A percentile compares a stretch with the other conserved stretches of the same genome.
Evolutionary conservation across 2,113 vertebrate species (phyloP).

Genomic region (Polyodon spathula): DNA sequence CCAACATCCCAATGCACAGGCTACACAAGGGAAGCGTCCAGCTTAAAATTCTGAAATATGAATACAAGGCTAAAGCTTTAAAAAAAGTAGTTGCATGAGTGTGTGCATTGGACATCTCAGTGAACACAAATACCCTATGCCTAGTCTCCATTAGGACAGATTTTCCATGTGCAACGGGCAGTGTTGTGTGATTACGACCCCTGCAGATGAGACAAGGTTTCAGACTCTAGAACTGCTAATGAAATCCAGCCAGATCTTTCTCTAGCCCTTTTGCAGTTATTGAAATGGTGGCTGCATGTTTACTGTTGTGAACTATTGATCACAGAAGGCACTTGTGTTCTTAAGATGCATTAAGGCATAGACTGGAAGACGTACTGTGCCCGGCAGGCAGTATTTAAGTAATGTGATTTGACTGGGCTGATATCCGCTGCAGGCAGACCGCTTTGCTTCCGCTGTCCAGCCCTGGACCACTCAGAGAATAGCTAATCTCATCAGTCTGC

Average conservation of each 20-base stretch:
- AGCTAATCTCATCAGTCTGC: not conserved
- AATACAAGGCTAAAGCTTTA: too few species aligned
- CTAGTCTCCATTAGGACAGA: too few species aligned
- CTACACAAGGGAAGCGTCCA: too few species aligned
- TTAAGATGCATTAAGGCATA: not conserved
- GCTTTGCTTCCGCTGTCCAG: not conserved
- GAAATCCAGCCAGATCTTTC: not conserved
- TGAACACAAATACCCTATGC: too few species aligned
- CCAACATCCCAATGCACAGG: too few species aligned
- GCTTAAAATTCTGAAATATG: too few species aligned
- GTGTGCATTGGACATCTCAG: too few species aligned
- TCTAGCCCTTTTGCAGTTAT: not conserved
- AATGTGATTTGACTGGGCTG: not conserved
- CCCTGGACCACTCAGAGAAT: not conserved
- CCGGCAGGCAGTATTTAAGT: not conserved
- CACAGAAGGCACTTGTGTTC: not conserved
- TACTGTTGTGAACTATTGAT: not conserved
- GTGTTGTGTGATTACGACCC: too few species aligned
- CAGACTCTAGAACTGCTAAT: too few species aligned
- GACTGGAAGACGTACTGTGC: not conserved
- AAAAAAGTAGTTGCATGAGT: too few species aligned
- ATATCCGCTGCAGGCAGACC: not conserved
- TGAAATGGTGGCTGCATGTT: not conserved
- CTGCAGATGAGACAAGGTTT: too few species aligned
- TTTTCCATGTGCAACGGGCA: too few species aligned